Conservation (phyloP, 2,888 invertebrate species). For the Apotomis capreana region DNA sequence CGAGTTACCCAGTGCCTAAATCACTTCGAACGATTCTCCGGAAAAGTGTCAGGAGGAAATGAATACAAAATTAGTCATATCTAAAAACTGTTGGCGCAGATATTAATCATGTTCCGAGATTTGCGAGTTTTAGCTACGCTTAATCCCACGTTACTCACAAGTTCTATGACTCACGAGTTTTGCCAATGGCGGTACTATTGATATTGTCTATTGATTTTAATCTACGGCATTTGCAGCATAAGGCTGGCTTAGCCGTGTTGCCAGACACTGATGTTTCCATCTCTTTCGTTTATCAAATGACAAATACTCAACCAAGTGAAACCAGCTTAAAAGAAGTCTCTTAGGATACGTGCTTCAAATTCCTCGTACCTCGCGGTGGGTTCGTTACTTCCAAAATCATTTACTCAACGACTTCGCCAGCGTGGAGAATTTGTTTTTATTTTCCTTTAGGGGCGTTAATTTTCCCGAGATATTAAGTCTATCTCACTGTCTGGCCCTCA, state of each 20-base stretch:
- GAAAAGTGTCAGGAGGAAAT: constrained; percentile 9
- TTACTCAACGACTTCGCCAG: too few relatives aligned
- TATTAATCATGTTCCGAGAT: constrained; percentile 36
- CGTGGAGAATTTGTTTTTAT: too few relatives aligned
- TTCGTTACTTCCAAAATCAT: too few relatives aligned
- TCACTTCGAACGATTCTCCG: neutral
- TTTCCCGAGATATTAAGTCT: too few relatives aligned
- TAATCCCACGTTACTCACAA: constrained; percentile 20
- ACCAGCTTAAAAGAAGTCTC: too few relatives aligned
- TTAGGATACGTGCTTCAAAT: too few relatives aligned
- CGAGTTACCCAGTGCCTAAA: neutral
- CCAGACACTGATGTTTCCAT: too few relatives aligned
- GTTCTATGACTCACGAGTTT: constrained; percentile 10
- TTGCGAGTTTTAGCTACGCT: constrained; percentile 1
- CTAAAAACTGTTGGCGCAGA: constrained; percentile 25
- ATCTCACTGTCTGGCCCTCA: too few relatives aligned
- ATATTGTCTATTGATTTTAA: neutral
- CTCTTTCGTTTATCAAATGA: too few relatives aligned
- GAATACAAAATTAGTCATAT: constrained; percentile 17
- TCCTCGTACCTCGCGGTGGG: too few relatives aligned
- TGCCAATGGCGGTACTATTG: constrained; percentile 10
- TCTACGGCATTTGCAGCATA: neutral
- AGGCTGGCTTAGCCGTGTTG: neutral
- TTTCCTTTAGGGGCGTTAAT: too few relatives aligned
- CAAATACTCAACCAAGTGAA: too few relatives aligned